A percentile compares a stretch with the other conserved stretches of the same genome.
These are phyloP conservation scores for Adelges cooleyi DNA, from an alignment of 1,140 invertebrate species.

Conservation along the genomic window DNA sequence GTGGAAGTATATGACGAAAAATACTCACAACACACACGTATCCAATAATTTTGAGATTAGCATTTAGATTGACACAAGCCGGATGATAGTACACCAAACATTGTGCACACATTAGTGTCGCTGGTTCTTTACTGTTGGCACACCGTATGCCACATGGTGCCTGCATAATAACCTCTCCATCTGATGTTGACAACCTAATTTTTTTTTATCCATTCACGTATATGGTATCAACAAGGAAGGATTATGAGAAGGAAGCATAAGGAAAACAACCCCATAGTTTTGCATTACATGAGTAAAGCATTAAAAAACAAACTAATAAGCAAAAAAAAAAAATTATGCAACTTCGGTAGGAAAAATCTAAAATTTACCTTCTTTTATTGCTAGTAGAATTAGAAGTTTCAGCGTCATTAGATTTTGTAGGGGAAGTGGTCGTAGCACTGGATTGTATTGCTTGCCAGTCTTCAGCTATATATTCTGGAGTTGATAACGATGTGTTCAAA, in stretches of 20 bases:
- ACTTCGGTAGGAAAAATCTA: neutral
- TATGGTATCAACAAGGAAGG: conserved; percentile 25
- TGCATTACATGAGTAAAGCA: conserved; percentile 4
- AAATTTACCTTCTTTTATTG: conserved; percentile 10
- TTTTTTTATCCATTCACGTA: conserved; percentile 27
- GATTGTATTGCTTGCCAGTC: conserved; percentile 18
- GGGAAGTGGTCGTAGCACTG: neutral
- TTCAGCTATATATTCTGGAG: conserved; percentile 11
- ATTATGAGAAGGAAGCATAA: conserved; percentile 21
- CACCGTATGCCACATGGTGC: conserved; percentile 18
- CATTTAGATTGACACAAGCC: conserved; percentile 24
- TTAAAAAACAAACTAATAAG: conserved; percentile 16
- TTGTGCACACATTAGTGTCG: conserved; percentile 19
- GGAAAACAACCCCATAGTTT: conserved; percentile 21
- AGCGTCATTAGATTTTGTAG: neutral
- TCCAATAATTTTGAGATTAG: conserved; percentile 22
- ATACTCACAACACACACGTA: conserved; percentile 15
- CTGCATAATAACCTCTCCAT: conserved; percentile 21
- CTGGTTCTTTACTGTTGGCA: conserved; percentile 6
- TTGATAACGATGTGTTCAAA: neutral
- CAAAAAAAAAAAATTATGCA: conserved; percentile 9
- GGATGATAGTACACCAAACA: conserved; percentile 22
- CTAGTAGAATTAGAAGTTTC: neutral
- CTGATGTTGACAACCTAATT: conserved; percentile 24
- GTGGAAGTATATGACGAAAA: neutral